Conservation (phyloP, 2,888 invertebrate species). For the Stramonita haemastoma region DNA sequence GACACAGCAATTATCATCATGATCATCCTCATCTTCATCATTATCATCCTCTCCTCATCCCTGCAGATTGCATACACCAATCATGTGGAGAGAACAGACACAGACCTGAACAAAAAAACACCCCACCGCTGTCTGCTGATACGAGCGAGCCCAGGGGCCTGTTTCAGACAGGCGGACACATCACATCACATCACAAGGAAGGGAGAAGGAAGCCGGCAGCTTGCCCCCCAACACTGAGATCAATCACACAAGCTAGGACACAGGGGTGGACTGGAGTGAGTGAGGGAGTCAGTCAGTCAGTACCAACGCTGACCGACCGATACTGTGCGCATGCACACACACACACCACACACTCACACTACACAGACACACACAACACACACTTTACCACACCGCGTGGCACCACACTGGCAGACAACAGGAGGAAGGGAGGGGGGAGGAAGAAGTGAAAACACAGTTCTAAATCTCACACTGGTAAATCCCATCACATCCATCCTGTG, state of each 20-base stretch:
- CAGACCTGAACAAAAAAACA: neutral
- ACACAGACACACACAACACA: too few species aligned
- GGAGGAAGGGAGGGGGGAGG: too few species aligned
- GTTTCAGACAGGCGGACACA: neutral
- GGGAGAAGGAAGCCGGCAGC: neutral
- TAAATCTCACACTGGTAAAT: constrained; percentile 9
- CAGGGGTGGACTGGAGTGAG: too few species aligned
- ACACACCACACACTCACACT: too few species aligned
- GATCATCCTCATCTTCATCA: too few species aligned
- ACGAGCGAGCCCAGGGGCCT: too few species aligned
- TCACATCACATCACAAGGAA: neutral
- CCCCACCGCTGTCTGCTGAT: too few species aligned
- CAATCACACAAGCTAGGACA: neutral
- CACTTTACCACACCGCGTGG: neutral
- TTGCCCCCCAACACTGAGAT: constrained; percentile 6
- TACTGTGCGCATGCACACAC: too few species aligned
- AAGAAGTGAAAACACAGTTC: neutral
- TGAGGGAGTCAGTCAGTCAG: too few species aligned
- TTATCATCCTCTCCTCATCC: neutral
- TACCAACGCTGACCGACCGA: too few species aligned
- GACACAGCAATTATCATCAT: neutral
- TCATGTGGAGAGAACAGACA: neutral
- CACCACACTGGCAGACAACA: neutral
- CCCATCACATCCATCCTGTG: neutral
- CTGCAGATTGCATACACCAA: neutral